phyloP scores from a whole-genome alignment of 2,888 invertebrate genomes.

The Eristalis pertinax region DNA sequence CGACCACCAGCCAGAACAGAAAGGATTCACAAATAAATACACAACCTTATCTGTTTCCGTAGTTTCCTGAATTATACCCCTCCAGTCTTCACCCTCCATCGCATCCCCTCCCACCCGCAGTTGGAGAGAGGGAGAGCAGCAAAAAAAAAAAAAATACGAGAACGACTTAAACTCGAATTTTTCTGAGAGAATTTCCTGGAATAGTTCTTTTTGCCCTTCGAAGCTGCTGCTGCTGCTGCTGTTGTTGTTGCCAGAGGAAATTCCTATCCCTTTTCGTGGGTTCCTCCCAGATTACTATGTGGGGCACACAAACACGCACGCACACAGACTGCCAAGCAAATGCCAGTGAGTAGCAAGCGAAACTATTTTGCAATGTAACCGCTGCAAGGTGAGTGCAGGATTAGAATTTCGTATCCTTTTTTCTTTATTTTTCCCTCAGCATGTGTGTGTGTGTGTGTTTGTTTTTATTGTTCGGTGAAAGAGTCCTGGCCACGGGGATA shows the following conservation, averaged over 20 bases:
- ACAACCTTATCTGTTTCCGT: conserved; percentile 69
- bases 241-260: conserved; percentile 5
- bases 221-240: not conserved
- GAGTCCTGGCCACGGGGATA: conserved; percentile 31
- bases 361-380: conserved; percentile 68
- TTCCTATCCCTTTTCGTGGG: conserved; percentile 28
- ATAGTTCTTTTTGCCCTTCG: conserved; percentile 23
- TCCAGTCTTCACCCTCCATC: not conserved
- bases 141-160: conserved; percentile 24
- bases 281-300: conserved; percentile 38
- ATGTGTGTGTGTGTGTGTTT: not conserved
- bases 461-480: not conserved
- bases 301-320: not conserved
- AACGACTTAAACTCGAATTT: conserved; percentile 30
- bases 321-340: not conserved
- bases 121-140: not conserved
- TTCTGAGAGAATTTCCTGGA: conserved; percentile 54
- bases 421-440: not conserved
- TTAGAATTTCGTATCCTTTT: conserved; percentile 46
- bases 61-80: conserved; percentile 41
- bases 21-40: conserved; percentile 38
- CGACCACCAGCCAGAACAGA: conserved; percentile 1
- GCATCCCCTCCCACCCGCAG: not conserved
- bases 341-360: conserved; percentile 15
- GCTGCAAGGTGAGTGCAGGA: conserved; percentile 57